These are phyloP conservation scores for Echinometra lucunter DNA, from an alignment of 53 echinoderm and acorn worm genomes.

Conservation along the genomic window DNA sequence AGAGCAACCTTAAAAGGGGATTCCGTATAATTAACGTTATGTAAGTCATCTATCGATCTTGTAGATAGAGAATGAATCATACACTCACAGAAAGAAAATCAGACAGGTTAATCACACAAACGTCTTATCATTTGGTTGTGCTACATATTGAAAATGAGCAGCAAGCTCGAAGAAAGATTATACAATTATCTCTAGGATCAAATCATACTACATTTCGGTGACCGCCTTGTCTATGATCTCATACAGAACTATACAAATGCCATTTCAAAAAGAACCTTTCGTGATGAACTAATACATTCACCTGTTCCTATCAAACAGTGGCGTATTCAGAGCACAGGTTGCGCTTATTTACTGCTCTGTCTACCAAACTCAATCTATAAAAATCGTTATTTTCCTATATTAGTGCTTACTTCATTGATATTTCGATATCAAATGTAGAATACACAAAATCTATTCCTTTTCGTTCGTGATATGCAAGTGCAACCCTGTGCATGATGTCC, in stretches of 20 bases:
- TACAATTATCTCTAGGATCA: neutral
- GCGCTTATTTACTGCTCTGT: neutral
- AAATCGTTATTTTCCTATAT: no score
- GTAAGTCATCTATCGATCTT: neutral
- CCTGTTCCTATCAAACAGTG: neutral
- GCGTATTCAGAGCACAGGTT: neutral
- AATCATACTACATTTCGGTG: neutral
- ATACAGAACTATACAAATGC: neutral
- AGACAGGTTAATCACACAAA: neutral
- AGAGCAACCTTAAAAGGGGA: neutral
- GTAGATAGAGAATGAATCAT: neutral
- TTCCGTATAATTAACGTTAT: neutral
- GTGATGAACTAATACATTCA: constrained; percentile 8
- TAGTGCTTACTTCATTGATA: no score
- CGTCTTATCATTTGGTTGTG: neutral
- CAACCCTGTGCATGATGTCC: no score
- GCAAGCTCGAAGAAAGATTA: neutral
- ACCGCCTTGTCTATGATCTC: neutral
- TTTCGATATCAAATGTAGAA: no score
- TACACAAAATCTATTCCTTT: no score
- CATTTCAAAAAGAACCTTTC: neutral
- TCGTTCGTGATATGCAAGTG: no score
- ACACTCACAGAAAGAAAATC: neutral
- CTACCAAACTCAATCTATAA: neutral
- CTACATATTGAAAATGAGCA: neutral